Conservation (phyloP, 2,888 invertebrate species). For the Poecilobothrus nobilitatus region DNA sequence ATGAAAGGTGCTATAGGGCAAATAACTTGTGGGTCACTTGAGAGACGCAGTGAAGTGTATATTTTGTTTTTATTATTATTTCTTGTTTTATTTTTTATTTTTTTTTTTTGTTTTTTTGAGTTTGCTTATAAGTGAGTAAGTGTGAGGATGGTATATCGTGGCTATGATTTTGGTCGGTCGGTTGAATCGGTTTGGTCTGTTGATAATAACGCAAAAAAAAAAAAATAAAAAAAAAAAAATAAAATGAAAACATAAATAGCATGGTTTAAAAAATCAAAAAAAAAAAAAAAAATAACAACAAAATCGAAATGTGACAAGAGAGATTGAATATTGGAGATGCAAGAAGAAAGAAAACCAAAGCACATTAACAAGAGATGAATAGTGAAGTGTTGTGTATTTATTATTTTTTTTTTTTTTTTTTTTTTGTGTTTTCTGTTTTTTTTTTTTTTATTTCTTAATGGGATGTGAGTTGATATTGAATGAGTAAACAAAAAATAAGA, state of each 20-base stretch:
- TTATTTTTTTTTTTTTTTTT: too few species aligned
- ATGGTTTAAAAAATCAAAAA: too few species aligned
- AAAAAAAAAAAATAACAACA: too few species aligned
- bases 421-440: too few species aligned
- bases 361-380: background rate
- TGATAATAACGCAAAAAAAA: background rate
- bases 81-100: too few species aligned
- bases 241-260: too few species aligned
- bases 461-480: too few species aligned
- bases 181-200: conserved; percentile 1
- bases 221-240: too few species aligned
- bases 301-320: too few species aligned
- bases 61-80: background rate
- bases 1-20: conserved; percentile 6
- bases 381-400: too few species aligned
- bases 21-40: conserved; percentile 2
- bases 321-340: background rate
- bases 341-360: background rate
- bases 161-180: background rate
- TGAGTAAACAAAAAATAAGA: background rate
- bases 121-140: background rate
- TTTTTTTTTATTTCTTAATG: too few species aligned
- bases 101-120: background rate
- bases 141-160: background rate
- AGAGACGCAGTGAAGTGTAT: background rate